phyloP scores from a whole-genome alignment of 2,888 invertebrate genomes.

The Scaptomyza flava region DNA sequence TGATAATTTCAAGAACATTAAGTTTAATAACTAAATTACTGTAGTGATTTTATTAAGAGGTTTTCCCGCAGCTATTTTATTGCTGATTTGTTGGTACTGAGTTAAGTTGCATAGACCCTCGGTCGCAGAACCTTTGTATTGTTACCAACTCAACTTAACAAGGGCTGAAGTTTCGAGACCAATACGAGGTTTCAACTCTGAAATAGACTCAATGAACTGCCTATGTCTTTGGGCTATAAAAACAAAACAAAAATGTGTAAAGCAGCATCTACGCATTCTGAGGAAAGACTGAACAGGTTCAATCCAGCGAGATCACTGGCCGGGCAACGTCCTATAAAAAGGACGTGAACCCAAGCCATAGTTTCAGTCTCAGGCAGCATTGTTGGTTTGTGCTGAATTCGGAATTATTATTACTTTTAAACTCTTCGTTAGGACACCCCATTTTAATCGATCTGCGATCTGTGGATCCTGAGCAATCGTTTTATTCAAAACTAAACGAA shows the following conservation, averaged over 20 bases:
- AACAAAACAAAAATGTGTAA: background rate
- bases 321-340: slow-evolving; percentile 58
- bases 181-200: background rate
- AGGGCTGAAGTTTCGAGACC: slow-evolving; percentile 29
- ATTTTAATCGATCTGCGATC: background rate
- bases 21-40: background rate
- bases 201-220: slow-evolving; percentile 20
- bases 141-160: slow-evolving; percentile 23
- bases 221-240: slow-evolving; percentile 1
- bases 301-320: slow-evolving; percentile 58
- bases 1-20: background rate
- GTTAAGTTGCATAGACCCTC: slow-evolving; percentile 7
- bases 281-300: slow-evolving; percentile 37
- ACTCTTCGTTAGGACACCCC: slow-evolving; percentile 9
- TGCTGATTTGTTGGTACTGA: background rate
- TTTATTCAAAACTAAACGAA: slow-evolving; percentile 21
- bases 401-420: slow-evolving; percentile 44
- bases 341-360: slow-evolving; percentile 47
- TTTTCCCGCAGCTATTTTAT: slow-evolving; percentile 1
- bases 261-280: slow-evolving; percentile 12
- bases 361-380: background rate
- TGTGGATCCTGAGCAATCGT: slow-evolving; percentile 4
- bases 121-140: slow-evolving; percentile 50
- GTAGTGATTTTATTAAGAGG: background rate
- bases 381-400: slow-evolving; percentile 5